Conservation (phyloP, 2,797 vertebrate species). For the Poecile montanus region DNA sequence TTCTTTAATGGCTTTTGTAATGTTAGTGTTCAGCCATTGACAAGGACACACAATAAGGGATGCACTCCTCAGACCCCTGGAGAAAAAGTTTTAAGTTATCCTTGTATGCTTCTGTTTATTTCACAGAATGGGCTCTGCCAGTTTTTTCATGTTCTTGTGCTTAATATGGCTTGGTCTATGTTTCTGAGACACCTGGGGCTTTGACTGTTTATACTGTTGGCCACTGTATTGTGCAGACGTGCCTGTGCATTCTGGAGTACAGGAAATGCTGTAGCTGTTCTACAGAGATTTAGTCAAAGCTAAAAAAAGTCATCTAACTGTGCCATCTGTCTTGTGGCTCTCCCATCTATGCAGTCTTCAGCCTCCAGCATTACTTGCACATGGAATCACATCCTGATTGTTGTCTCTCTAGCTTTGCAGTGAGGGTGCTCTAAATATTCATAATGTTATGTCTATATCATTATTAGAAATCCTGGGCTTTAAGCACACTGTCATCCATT, state of each 20-base stretch:
- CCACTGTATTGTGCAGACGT: background rate
- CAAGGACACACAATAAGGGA: background rate
- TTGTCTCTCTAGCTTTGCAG: background rate
- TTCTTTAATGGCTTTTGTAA: background rate
- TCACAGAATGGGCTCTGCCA: background rate
- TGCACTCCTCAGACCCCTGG: background rate
- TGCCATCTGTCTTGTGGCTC: background rate
- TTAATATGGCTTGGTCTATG: background rate
- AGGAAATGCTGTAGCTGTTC: background rate
- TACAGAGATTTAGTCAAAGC: background rate
- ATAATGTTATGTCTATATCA: slow-evolving; percentile 16
- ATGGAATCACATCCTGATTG: background rate
- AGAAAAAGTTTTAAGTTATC: background rate
- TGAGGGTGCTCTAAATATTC: slow-evolving; percentile 28
- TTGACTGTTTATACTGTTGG: background rate
- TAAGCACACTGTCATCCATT: slow-evolving; percentile 51
- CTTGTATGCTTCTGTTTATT: background rate
- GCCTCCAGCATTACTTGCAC: background rate
- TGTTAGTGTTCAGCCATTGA: background rate
- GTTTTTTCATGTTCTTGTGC: background rate
- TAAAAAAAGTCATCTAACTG: background rate
- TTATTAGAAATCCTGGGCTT: slow-evolving; percentile 38
- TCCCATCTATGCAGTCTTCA: background rate
- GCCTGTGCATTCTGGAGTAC: background rate
- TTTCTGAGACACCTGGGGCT: background rate